Evolutionary conservation across 2,888 invertebrate genomes (phyloP), one percentile per base, ranked within the genome.

Genomic region (Oscheius sp.): DNA sequence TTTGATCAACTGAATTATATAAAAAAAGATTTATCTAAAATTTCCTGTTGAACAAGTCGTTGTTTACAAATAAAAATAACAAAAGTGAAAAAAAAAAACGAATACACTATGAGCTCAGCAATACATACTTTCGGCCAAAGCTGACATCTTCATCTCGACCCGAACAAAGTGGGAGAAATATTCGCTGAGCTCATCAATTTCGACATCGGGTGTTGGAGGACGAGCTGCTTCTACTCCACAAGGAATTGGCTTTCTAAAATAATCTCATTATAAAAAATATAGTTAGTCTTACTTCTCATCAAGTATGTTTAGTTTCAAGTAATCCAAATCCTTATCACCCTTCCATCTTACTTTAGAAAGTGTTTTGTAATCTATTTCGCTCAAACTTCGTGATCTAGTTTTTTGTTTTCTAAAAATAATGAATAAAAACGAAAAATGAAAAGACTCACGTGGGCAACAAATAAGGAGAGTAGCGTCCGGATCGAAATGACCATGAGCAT

Each of bases 111-210:
- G 18, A 23, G n/a, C 25, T 29, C 56, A 85, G 16, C 80, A 80
- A 71, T 85, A 85, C 85, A 85, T 83, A 41, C 80, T 80, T 61
- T 85, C 85, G 59, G 84, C 85, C 52, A 85, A 59, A 9, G 83
- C 75, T 0, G 84, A 85, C 83, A 85, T 83, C 68, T 85, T 85
- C 21, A 76, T 66, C 13, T 77, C 82, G 53, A 85, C 84, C 18
- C 77, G 76, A 21, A 85, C 84, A 56, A 85, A 85, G 74, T 81
- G 80, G 13, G 76, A 74, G 74, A 85, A 84, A 69, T 85, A 85
- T 46, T 84, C 85, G 13, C 85, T 73, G 23, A 85, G 75, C 59
- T 85, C 85, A 56, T 85, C 84, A 55, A 85, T 74, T 41, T 82
- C 83, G 53, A 83, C 75, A 35, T 69, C 71, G 3, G 76, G 78